Evolutionary conservation across 2,797 vertebrate species (phyloP).

Genomic region (Nannoperca australis): DNA sequence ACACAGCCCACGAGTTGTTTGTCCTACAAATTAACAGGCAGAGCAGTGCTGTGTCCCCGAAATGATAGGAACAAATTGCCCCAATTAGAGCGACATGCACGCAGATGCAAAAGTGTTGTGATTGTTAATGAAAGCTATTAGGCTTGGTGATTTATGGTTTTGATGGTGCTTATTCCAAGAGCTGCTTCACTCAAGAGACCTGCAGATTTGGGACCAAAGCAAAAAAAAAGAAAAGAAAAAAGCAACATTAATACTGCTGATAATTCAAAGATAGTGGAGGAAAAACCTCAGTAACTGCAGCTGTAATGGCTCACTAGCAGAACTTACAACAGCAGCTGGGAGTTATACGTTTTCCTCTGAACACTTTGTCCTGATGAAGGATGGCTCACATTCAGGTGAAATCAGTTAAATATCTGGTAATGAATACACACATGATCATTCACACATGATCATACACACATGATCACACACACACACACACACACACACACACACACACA

Average conservation of each 20-base stretch:
- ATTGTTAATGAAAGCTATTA: conserved; percentile 85
- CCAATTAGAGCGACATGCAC: conserved; percentile 84
- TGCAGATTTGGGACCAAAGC: conserved; percentile 53
- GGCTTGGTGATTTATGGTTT: conserved; percentile 77
- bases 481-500: neutral
- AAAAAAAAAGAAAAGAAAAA: neutral
- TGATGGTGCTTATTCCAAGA: conserved; percentile 58
- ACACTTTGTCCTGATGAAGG: conserved; percentile 32
- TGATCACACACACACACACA: neutral
- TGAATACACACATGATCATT: conserved; percentile 8
- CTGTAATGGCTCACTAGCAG: conserved; percentile 11
- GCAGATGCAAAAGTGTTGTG: conserved; percentile 81
- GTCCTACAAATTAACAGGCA: conserved; percentile 79
- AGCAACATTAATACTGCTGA: conserved; percentile 56
- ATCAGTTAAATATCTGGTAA: conserved; percentile 16
- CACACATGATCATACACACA: neutral
- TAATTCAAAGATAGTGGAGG: conserved; percentile 48
- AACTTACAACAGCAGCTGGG: conserved; percentile 17
- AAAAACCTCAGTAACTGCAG: conserved; percentile 22
- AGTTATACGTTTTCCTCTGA: conserved; percentile 12
- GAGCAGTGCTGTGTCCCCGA: conserved; percentile 67
- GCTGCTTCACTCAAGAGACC: conserved; percentile 69
- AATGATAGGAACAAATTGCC: conserved; percentile 83
- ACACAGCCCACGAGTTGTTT: conserved; percentile 69
- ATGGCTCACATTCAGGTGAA: conserved; percentile 31